Percentiles rank a stretch among this genome's conserved stretches.
phyloP scores from a whole-genome alignment of 2,797 vertebrate genomes.

The Phaenicophaeus curvirostris region DNA sequence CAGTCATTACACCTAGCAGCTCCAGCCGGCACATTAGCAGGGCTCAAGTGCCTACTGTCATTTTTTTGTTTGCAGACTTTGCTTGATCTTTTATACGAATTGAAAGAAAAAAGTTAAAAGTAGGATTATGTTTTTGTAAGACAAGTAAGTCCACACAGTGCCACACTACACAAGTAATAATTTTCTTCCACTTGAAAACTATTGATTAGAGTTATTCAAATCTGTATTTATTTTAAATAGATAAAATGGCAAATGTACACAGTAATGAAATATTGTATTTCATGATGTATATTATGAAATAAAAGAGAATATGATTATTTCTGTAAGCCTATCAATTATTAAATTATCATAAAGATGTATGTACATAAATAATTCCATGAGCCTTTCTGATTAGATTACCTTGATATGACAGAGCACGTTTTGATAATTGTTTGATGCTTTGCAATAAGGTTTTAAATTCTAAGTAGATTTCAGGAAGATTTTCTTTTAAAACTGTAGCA shows the following conservation, averaged over 20 bases:
- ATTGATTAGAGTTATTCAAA: constrained; percentile 18
- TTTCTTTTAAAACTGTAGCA: constrained; percentile 10
- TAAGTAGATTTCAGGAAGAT: constrained; percentile 36
- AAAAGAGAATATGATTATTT: constrained; percentile 49
- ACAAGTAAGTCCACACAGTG: background rate
- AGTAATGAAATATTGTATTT: constrained; percentile 23
- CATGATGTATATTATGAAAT: constrained; percentile 21
- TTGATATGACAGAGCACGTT: constrained; percentile 22
- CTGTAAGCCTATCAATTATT: constrained; percentile 42
- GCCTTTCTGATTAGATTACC: constrained; percentile 54
- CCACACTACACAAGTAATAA: background rate
- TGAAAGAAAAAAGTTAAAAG: background rate
- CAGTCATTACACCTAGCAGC: background rate
- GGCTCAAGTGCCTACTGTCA: background rate
- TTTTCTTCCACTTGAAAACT: background rate
- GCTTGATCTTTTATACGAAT: background rate
- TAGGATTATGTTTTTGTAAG: background rate
- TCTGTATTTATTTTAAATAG: constrained; percentile 29
- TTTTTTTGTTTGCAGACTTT: background rate
- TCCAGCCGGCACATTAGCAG: background rate
- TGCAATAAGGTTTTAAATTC: constrained; percentile 28
- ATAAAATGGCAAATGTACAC: background rate
- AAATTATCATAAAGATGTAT: constrained; percentile 40
- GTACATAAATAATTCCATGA: constrained; percentile 28
- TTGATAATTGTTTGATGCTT: constrained; percentile 34